Conservation (phyloP, 2,797 vertebrate species). For the Lithobates sylvaticus region DNA sequence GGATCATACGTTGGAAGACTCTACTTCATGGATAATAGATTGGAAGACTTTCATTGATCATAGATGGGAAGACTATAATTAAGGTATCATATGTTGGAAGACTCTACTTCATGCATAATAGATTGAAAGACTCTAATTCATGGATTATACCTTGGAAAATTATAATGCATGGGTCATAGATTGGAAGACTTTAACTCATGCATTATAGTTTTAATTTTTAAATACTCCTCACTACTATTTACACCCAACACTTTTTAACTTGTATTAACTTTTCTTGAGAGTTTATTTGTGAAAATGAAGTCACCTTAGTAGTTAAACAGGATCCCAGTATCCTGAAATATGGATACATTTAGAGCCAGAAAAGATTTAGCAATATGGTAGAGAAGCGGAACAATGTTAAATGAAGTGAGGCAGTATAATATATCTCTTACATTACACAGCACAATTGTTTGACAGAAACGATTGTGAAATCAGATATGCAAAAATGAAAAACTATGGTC, state of each 20-base stretch:
- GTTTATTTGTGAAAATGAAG: background rate
- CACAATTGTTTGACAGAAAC: slow-evolving; percentile 41
- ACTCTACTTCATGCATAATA: no score
- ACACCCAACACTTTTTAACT: background rate
- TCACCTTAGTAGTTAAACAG: slow-evolving; percentile 8
- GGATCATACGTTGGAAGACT: no score
- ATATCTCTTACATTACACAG: slow-evolving; percentile 35
- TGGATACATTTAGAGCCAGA: background rate
- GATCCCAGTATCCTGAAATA: background rate
- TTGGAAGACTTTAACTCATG: background rate
- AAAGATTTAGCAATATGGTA: slow-evolving; percentile 13
- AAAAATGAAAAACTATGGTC: slow-evolving; percentile 26
- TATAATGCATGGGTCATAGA: no score
- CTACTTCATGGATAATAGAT: background rate
- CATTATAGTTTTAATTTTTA: background rate
- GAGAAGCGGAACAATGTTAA: slow-evolving; percentile 17
- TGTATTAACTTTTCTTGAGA: background rate
- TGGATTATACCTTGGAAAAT: no score
- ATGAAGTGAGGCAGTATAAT: slow-evolving; percentile 39
- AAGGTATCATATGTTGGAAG: no score
- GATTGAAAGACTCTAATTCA: no score
- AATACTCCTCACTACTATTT: background rate
- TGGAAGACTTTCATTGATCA: no score
- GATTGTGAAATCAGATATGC: slow-evolving; percentile 20
- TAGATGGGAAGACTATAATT: no score